These are phyloP conservation scores for Tenrec ecaudatus DNA, from an alignment of 2,113 vertebrate genomes.

Conservation along the genomic window DNA sequence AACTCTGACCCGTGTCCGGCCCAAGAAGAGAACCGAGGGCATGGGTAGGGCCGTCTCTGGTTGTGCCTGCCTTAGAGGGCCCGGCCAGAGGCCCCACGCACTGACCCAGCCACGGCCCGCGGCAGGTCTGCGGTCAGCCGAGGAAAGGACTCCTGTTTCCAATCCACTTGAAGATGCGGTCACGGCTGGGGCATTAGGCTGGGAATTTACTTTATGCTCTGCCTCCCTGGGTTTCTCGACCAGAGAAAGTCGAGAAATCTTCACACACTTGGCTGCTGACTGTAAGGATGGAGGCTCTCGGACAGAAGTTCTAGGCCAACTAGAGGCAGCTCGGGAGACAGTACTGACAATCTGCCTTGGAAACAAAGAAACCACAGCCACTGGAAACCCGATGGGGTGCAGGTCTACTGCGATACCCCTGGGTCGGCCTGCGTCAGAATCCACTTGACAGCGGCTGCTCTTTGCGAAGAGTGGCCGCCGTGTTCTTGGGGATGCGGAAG, in stretches of 20 bases:
- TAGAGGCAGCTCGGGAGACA: background rate
- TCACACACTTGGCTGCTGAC: background rate
- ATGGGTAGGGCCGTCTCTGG: background rate
- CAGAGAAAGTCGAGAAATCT: background rate
- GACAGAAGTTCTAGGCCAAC: background rate
- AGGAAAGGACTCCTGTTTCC: background rate
- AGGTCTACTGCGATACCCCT: background rate
- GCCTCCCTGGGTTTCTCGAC: background rate
- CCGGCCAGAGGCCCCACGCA: background rate
- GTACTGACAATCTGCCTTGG: background rate
- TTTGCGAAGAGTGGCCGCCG: background rate
- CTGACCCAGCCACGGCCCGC: rapidly evolving
- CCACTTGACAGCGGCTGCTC: background rate
- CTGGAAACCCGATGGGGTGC: background rate
- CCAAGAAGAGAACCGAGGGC: background rate
- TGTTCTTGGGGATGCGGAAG: background rate
- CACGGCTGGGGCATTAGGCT: background rate
- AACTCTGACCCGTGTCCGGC: background rate
- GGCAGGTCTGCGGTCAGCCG: too few relatives aligned
- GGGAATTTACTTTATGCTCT: background rate
- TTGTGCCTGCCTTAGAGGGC: rapidly evolving
- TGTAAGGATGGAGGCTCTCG: background rate
- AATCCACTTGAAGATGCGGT: rapidly evolving
- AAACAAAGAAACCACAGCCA: background rate
- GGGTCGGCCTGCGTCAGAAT: background rate